A percentile compares a stretch with the other conserved stretches of the same genome.
phyloP scores from a whole-genome alignment of 2,797 vertebrate species.

The Ptychadena robeensis region DNA sequence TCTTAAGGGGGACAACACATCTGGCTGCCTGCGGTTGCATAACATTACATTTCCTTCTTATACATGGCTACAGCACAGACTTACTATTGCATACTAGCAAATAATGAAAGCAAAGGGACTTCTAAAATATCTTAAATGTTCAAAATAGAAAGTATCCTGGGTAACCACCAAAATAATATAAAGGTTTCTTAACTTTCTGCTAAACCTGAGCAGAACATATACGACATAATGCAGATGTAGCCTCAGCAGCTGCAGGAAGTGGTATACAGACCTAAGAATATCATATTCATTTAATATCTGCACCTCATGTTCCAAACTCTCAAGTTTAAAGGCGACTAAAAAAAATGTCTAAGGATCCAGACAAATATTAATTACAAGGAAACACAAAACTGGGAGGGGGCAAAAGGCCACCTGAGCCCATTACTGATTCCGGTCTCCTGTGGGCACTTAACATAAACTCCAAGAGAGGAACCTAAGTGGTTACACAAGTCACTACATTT shows the following conservation, averaged over 20 bases:
- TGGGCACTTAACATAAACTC: constrained; percentile 45
- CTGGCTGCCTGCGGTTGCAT: too few species aligned
- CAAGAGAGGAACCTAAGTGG: neutral
- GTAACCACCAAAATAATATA: too few species aligned
- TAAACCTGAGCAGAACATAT: neutral
- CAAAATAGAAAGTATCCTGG: too few species aligned
- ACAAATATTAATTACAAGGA: constrained; percentile 64
- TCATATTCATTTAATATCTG: constrained; percentile 56
- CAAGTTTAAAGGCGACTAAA: constrained; percentile 66
- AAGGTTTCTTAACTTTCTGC: too few species aligned
- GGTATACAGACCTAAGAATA: neutral
- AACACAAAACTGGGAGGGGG: constrained; percentile 67
- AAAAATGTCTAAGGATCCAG: constrained; percentile 49
- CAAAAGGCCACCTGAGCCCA: constrained; percentile 53
- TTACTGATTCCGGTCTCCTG: constrained; percentile 28
- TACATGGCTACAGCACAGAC: too few species aligned
- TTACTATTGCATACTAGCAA: too few species aligned
- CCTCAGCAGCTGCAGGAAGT: constrained; percentile 25
- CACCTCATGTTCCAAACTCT: constrained; percentile 57
- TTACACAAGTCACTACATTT: constrained; percentile 39
- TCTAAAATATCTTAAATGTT: too few species aligned
- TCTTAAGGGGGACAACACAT: too few species aligned
- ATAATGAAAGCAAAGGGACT: too few species aligned
- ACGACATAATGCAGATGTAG: neutral
- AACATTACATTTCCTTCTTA: too few species aligned